Percentiles rank a stretch among this genome's conserved stretches.
These are phyloP conservation scores for Amphiduros pacificus DNA, from an alignment of 2,888 invertebrate genomes.

Conservation along the genomic window DNA sequence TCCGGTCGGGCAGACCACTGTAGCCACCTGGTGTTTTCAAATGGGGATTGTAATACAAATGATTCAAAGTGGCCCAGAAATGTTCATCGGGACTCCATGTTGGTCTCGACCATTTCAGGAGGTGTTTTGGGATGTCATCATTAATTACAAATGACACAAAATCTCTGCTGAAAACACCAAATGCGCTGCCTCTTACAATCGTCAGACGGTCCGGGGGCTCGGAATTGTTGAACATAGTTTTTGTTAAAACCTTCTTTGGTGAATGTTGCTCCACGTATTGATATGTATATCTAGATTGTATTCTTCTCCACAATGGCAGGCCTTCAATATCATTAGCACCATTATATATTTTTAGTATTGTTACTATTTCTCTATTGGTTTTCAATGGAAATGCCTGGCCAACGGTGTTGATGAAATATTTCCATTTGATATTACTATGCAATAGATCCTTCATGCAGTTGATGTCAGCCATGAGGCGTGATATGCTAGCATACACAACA, in stretches of 20 bases:
- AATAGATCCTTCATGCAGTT: slow-evolving; percentile 36
- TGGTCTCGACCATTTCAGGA: slow-evolving; percentile 45
- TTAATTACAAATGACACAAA: slow-evolving; percentile 1
- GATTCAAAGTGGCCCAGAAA: slow-evolving; percentile 49
- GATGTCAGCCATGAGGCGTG: slow-evolving; percentile 40
- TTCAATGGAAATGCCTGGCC: slow-evolving; percentile 53
- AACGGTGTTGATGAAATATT: slow-evolving; percentile 53
- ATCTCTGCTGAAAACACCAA: not conserved
- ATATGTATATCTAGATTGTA: not conserved
- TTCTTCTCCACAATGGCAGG: not conserved
- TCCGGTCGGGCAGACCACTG: slow-evolving; percentile 30
- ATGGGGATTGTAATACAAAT: slow-evolving; percentile 32
- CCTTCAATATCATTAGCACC: slow-evolving; percentile 49
- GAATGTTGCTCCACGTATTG: not conserved
- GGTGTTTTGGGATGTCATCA: slow-evolving; percentile 34
- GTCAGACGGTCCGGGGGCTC: not conserved
- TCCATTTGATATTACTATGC: slow-evolving; percentile 36
- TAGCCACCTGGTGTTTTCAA: slow-evolving; percentile 43
- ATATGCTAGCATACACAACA: slow-evolving; percentile 38
- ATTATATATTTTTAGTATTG: slow-evolving; percentile 40
- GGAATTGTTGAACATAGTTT: not conserved
- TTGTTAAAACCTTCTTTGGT: not conserved
- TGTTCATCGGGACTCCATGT: slow-evolving; percentile 51
- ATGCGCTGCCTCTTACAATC: not conserved
- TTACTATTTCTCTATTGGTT: slow-evolving; percentile 48